These are phyloP conservation scores for Scrobipalpa atriplicella DNA, from an alignment of 2,888 invertebrate species.

Conservation along the genomic window DNA sequence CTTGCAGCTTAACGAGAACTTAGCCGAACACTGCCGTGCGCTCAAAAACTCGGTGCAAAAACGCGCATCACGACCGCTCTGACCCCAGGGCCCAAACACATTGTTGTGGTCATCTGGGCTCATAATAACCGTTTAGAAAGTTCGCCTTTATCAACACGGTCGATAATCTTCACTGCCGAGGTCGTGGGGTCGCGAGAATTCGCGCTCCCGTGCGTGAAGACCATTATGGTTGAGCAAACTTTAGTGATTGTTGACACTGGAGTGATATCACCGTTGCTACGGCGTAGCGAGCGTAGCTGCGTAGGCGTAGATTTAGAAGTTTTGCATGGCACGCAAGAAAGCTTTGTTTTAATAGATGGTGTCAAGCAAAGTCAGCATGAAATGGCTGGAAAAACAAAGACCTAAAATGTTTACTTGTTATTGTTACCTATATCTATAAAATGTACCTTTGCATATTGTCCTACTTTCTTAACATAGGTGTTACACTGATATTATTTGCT, in stretches of 20 bases:
- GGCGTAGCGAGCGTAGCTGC: not conserved
- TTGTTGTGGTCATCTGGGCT: constrained; percentile 43
- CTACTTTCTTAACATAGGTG: too few relatives aligned
- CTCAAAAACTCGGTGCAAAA: constrained; percentile 45
- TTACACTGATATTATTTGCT: too few relatives aligned
- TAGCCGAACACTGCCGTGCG: constrained; percentile 34
- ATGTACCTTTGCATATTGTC: too few relatives aligned
- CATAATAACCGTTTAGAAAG: constrained; percentile 71
- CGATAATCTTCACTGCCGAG: constrained; percentile 54
- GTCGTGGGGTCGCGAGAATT: constrained; percentile 52
- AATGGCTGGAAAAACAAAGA: too few relatives aligned
- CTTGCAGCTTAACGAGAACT: not conserved
- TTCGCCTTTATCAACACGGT: constrained; percentile 60
- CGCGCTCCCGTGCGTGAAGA: constrained; percentile 54
- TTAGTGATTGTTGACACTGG: constrained; percentile 1
- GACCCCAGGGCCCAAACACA: constrained; percentile 39
- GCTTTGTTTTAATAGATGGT: not conserved
- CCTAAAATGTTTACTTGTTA: too few relatives aligned
- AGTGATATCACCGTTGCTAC: not conserved
- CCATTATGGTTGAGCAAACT: constrained; percentile 32
- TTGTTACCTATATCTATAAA: too few relatives aligned
- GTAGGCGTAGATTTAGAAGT: not conserved
- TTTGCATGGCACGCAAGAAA: not conserved
- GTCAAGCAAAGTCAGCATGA: too few relatives aligned
- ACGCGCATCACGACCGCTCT: constrained; percentile 53